Base-by-base conservation (phyloP, 2,888 invertebrate species). In the Didymodactylos carnosus region DNA sequence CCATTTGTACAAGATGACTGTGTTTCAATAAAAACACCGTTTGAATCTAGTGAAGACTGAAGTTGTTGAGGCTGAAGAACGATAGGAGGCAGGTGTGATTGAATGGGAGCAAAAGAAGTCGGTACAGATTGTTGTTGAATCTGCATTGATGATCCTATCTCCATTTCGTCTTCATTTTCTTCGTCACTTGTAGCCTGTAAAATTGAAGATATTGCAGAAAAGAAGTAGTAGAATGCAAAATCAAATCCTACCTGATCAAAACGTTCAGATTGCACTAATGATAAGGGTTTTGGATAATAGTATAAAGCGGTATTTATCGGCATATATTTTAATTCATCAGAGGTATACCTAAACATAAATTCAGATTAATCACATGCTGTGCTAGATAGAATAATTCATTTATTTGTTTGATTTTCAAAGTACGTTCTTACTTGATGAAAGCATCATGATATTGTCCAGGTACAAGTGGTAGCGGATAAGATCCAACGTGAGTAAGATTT, bases 381-480 rank as follows among this genome's bases (percentile, higher is more conserved):
- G 40, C 27, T 4, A 40, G 43, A 19, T 53, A 51, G 40, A 23
- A 62, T 69, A 71, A 46, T 11, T 35, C n/a, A n/a, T n/a, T n/a
- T n/a, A n/a, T n/a, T n/a, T n/a, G n/a, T n/a, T n/a, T n/a, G n/a
- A n/a, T n/a, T n/a, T n/a, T n/a, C n/a, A n/a, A n/a, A n/a, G n/a
- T n/a, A n/a, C n/a, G n/a, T n/a, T n/a, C n/a, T n/a, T n/a, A n/a
- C 29, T 84, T 84, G 80, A 89, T 88, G 84, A 90, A 94, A 81
- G 88, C 87, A 83, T 94, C 91, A 78, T 91, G 90, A 85, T 88
- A 97, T 85, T 98, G 98, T n/a, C 95, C 95, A 46, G 94, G 93
- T 79, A 98, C 89, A 77, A 98, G 86, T 69, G 95, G 89, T 76
- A 94, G 88, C 27, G 97, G 97, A 86, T 94, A 98, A 83, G 87